Percentiles rank a stretch among this genome's conserved stretches.
Conservation (phyloP, 2,888 invertebrate genomes). For the Cataglyphis altisquamis region DNA sequence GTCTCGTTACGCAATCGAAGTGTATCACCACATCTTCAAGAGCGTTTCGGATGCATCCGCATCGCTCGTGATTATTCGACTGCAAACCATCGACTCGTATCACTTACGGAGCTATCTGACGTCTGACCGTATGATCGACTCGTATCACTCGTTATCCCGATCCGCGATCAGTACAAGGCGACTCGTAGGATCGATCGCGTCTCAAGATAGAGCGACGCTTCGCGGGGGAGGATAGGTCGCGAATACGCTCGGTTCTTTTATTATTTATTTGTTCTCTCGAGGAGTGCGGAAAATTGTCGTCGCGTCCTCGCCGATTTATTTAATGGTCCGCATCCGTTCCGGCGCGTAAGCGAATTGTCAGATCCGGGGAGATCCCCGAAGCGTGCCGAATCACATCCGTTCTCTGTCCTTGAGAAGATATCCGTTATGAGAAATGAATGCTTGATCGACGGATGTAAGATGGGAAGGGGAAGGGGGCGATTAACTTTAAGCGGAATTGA, state of each 20-base stretch:
- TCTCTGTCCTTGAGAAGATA: neutral
- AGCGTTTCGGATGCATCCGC: neutral
- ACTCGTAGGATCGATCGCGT: neutral
- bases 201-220: neutral
- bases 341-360: neutral
- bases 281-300: neutral
- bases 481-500: constrained; percentile 38
- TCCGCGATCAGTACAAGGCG: neutral
- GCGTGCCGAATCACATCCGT: constrained; percentile 12
- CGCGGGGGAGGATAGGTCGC: neutral
- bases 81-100: constrained; percentile 15
- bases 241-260: neutral
- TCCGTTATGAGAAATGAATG: constrained; percentile 37
- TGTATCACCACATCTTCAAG: neutral
- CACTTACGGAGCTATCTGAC: constrained; percentile 15
- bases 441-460: neutral
- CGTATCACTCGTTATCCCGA: neutral
- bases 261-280: constrained; percentile 1
- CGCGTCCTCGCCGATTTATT: constrained; percentile 7
- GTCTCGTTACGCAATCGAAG: constrained; percentile 2
- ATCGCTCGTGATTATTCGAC: neutral
- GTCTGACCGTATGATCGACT: constrained; percentile 8
- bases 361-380: neutral
- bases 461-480: neutral
- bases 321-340: neutral